Conservation (phyloP, 2,888 invertebrate genomes). For the Tiphia femorata region DNA sequence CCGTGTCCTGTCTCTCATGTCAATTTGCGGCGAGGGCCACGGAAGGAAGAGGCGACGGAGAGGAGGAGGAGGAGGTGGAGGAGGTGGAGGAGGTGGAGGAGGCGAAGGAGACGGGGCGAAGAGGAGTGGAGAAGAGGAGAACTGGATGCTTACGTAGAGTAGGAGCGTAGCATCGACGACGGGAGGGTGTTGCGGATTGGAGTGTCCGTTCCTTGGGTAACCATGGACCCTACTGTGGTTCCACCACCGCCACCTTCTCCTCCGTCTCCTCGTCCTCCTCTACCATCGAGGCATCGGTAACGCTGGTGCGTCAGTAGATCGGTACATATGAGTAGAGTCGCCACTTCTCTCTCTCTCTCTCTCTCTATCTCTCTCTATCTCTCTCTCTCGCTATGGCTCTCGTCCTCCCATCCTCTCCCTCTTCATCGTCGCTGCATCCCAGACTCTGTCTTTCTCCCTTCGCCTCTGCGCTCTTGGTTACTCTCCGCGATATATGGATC, state of each 20-base stretch:
- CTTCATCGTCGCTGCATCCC: conserved; percentile 9
- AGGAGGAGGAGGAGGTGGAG: conserved; percentile 35
- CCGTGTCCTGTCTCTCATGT: conserved; percentile 61
- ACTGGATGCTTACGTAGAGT: too few relatives aligned
- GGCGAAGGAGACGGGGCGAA: conserved; percentile 18
- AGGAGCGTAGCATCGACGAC: conserved; percentile 46
- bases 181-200: conserved; percentile 63
- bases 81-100: conserved; percentile 30
- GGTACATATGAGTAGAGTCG: too few relatives aligned
- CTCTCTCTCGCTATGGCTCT: conserved; percentile 10
- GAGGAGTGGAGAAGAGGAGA: conserved; percentile 16
- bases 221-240: conserved; percentile 24
- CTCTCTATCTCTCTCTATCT: conserved; percentile 7
- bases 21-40: conserved; percentile 55
- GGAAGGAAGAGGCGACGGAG: conserved; percentile 47
- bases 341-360: conserved; percentile 10
- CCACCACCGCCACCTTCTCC: conserved; percentile 26
- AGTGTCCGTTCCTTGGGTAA: conserved; percentile 66
- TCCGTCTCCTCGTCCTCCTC: conserved; percentile 36
- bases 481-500: conserved; percentile 61
- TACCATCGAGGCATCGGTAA: conserved; percentile 35
- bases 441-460: conserved; percentile 39
- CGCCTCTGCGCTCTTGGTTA: conserved; percentile 33
- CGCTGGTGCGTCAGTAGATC: too few relatives aligned
- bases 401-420: conserved; percentile 6